phyloP scores from a whole-genome alignment of 1,140 invertebrate genomes.

The Cydia strobilella region DNA sequence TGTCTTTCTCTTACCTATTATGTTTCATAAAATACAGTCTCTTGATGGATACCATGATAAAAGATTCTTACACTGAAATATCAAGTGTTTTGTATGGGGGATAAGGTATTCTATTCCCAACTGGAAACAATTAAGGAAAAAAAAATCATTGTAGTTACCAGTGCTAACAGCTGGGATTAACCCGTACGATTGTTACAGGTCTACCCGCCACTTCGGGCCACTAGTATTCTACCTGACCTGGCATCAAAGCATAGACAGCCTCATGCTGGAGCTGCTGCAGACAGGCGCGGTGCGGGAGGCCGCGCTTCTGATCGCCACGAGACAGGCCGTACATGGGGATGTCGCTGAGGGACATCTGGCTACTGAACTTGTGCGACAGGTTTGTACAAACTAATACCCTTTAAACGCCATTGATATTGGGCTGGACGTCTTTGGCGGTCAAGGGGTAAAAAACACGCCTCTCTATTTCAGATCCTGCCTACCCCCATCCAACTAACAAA shows the following conservation, averaged over 20 bases:
- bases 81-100: too few species aligned
- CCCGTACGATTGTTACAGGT: constrained; percentile 77
- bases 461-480: constrained; percentile 63
- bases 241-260: constrained; percentile 88
- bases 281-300: constrained; percentile 82
- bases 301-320: constrained; percentile 80
- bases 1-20: too few species aligned
- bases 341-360: constrained; percentile 70
- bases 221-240: constrained; percentile 94
- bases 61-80: too few species aligned
- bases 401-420: too few species aligned
- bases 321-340: constrained; percentile 80
- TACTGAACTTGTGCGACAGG: constrained; percentile 58
- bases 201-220: constrained; percentile 96
- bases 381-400: too few species aligned
- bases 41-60: too few species aligned
- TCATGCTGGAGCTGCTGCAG: constrained; percentile 88
- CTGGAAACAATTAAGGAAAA: too few species aligned
- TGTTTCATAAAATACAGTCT: too few species aligned
- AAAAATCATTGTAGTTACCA: too few species aligned
- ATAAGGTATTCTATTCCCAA: too few species aligned
- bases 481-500: constrained; percentile 62
- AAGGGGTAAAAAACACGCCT: neutral
- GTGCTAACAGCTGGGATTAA: neutral
- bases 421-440: neutral